Base-by-base conservation (phyloP, 2,797 vertebrate species). In the Microchirus variegatus region DNA sequence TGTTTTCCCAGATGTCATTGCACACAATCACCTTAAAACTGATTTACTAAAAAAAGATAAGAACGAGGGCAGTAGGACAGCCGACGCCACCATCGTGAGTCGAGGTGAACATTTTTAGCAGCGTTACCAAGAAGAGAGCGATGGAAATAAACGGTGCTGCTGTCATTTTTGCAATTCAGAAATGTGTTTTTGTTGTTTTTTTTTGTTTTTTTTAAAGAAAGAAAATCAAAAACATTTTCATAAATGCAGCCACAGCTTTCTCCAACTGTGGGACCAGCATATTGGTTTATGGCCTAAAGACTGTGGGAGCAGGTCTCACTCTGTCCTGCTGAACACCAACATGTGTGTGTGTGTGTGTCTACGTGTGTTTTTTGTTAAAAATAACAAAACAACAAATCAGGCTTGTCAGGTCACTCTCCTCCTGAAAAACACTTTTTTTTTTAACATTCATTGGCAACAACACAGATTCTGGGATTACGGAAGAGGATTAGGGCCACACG, bases 391-490 rank as follows among this genome's bases (percentile, higher is more conserved):
- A 71, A 50, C 52, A 74, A 60, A 66, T 62, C 71, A 44, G 75
- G 52, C 73, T 85, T 62, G 1, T 56, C 51, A 80, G 64, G 70
- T 59, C 35, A 1, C 76, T 70, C 59, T 40, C 56, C 65, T 11
- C 40, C 12, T 41, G n/a, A n/a, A 22, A 22, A 22, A 22, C 22
- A 22, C 22, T 22, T 22, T 90, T 85, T 84, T 78, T 22, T 90
- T 85, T 84, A 77, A 77, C 76, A 78, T 72, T 53, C 26, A 59
- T 45, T 49, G 70, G 64, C 78, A 81, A 68, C 78, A 71, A 68
- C 78, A 71, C 59, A 16, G 83, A 85, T 18, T 87, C 75, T 83
- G 76, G 71, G 73, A 63, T 80, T 65, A n/a, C n/a, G n/a, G n/a
- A n/a, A n/a, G n/a, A n/a, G n/a, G n/a, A n/a, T n/a, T n/a, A n/a